Evolutionary conservation across 2,797 vertebrate species (phyloP).

Genomic region (Melanotaenia nigrans): DNA sequence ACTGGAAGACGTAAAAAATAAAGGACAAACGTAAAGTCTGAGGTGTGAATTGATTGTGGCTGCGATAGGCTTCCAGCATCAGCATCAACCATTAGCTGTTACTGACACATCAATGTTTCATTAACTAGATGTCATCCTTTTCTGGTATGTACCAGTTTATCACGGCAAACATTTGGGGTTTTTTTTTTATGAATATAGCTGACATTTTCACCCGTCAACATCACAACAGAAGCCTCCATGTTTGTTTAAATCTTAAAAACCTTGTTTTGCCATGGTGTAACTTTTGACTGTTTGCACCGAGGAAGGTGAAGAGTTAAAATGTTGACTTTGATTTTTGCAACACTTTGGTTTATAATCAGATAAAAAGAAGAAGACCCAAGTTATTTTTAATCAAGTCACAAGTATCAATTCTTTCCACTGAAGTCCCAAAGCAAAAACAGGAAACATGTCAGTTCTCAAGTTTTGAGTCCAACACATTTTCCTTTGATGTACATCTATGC

Average conservation of each 20-base stretch:
- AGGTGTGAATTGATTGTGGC: slow-evolving; percentile 26
- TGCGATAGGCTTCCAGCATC: slow-evolving; percentile 24
- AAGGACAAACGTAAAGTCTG: slow-evolving; percentile 19
- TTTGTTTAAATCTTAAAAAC: not conserved
- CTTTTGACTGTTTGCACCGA: not conserved
- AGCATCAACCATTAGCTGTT: slow-evolving; percentile 23
- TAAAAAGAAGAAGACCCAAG: not conserved
- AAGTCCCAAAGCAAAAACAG: not conserved
- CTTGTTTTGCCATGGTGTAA: not conserved
- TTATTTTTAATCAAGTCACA: not conserved
- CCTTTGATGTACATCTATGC: not conserved
- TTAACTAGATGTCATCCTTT: slow-evolving; percentile 39
- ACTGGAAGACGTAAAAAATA: slow-evolving; percentile 31
- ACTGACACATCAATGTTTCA: slow-evolving; percentile 15
- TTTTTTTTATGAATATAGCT: not conserved
- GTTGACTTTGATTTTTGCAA: not conserved
- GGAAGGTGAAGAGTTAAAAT: not conserved
- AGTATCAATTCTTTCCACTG: not conserved
- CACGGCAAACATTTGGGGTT: slow-evolving; percentile 11
- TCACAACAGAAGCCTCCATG: not conserved
- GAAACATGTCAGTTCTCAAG: not conserved
- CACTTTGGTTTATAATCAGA: not conserved
- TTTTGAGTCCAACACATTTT: not conserved
- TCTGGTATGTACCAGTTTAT: slow-evolving; percentile 37
- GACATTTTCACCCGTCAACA: not conserved